Evolutionary conservation across 2,888 invertebrate genomes (phyloP).

Genomic region (Blomia tropicalis): DNA sequence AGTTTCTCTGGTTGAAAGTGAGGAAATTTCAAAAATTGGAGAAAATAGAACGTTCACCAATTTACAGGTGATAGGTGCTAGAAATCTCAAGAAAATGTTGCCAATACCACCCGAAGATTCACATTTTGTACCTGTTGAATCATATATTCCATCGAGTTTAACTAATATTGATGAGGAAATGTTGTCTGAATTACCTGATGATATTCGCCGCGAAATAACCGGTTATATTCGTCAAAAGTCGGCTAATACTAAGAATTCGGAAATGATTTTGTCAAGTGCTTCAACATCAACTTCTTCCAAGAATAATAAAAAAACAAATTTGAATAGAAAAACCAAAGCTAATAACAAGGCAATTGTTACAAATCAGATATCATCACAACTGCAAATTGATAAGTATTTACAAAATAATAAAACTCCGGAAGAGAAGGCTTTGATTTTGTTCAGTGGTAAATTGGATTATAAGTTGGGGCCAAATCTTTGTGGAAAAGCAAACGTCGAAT

Average conservation of each 20-base stretch:
- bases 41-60: no score
- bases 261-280: background rate
- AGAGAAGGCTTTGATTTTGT: background rate
- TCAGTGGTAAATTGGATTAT: background rate
- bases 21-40: no score
- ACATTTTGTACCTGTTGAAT: background rate
- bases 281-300: background rate
- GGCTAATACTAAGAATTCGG: background rate
- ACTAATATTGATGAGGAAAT: background rate
- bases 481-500: background rate
- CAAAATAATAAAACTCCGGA: no score
- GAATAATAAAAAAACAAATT: background rate
- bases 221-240: background rate
- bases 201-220: background rate
- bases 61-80: no score
- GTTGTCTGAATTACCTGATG: slow-evolving; percentile 2
- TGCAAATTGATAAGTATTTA: no score
- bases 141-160: background rate
- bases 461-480: background rate
- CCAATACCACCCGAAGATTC: background rate
- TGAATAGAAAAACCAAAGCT: no score
- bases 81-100: no score
- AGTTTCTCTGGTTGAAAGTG: no score
- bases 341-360: no score
- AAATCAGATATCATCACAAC: no score